Base-by-base conservation (phyloP, 2,888 invertebrate species). In the Seladonia tumulorum region DNA sequence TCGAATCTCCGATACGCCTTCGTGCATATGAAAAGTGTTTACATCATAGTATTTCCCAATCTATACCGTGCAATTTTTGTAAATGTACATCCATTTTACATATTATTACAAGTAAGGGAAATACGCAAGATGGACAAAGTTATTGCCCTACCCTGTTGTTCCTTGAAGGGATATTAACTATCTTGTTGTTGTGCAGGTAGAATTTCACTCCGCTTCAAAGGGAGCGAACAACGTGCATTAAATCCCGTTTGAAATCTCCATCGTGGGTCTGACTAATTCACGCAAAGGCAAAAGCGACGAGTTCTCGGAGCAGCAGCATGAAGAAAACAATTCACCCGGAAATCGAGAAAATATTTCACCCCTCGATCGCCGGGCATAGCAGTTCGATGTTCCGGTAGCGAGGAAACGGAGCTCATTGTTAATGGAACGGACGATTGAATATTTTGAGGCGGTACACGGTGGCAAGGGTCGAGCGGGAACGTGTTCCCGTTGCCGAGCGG, bases 401-500 rank as follows among this genome's bases (percentile, higher is more conserved):
- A 18, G 29, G 29, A 63, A 63, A 29, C 18, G 29, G 63, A 29
- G 63, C 18, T 63, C 63, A 63, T 63, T 63, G 63, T 63, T 63
- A 63, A 63, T 63, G 63, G 63, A 63, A 63, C 35, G 22, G 53
- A 57, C 22, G 22, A n/a, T n/a, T n/a, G n/a, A n/a, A 73, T 53
- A 35, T 35, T 53, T 49, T 53, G 22, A 53, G 22, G 25, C 10
- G 14, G 25, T 47, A 29, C 35, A 63, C 29, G 63, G 57, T 2
- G 63, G 8, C 8, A 63, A 63, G 63, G 63, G 18, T 29, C 63
- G 63, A 29, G 1, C 63, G 63, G 57, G 63, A 63, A 63, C 63
- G 63, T 63, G 63, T 63, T 63, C 29, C 63, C 35, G 39, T 68
- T 68, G 35, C 68, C 68, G 68, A 68, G 68, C 10, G 39, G 39